These are phyloP conservation scores for Seriola aureovittata DNA, from an alignment of 2,113 vertebrate genomes.

Conservation along the genomic window DNA sequence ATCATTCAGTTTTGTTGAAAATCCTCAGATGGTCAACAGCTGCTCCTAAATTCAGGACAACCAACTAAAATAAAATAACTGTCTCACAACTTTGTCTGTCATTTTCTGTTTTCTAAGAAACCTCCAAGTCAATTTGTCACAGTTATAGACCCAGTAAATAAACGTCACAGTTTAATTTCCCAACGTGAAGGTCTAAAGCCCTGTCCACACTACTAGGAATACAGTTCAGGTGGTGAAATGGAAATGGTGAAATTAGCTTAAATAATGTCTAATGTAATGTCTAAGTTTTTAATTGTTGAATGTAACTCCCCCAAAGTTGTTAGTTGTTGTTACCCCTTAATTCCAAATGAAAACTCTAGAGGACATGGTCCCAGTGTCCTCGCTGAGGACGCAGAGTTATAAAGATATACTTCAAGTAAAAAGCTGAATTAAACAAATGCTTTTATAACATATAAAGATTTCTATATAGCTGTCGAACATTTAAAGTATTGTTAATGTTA, in stretches of 20 bases:
- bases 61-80: neutral
- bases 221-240: neutral
- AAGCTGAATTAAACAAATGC: neutral
- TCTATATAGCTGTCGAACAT: neutral
- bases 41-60: neutral
- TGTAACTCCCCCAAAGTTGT: neutral
- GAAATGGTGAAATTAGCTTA: neutral
- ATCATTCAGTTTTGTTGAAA: neutral
- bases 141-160: neutral
- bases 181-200: neutral
- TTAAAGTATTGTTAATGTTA: neutral
- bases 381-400: neutral
- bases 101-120: neutral
- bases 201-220: neutral
- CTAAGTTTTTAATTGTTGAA: neutral
- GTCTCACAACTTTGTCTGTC: neutral
- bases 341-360: neutral
- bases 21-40: neutral
- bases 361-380: neutral
- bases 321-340: neutral
- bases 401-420: neutral
- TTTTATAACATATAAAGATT: neutral
- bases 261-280: neutral
- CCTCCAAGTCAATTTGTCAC: neutral
- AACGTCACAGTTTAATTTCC: neutral